Conservation (phyloP, 2,797 vertebrate genomes). For the Erethizon dorsatum region DNA sequence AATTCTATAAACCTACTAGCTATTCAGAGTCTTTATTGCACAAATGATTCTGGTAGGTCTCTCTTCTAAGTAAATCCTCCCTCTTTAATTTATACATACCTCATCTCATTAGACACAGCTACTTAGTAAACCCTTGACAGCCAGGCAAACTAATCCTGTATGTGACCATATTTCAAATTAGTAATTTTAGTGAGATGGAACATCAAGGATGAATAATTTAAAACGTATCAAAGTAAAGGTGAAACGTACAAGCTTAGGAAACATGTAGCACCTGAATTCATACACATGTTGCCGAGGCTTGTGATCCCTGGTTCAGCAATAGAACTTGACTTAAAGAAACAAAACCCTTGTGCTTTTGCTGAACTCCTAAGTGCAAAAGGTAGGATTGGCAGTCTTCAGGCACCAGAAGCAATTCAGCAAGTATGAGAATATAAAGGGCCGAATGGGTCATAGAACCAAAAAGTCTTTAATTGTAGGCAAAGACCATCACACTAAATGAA, state of each 20-base stretch:
- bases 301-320: background rate
- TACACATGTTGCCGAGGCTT: slow-evolving; percentile 62
- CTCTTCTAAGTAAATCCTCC: slow-evolving; percentile 74
- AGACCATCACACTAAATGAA: background rate
- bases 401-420: background rate
- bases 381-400: background rate
- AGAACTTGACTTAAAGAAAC: slow-evolving; percentile 26
- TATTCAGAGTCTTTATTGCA: slow-evolving; percentile 84
- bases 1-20: slow-evolving; percentile 85
- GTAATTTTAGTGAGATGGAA: slow-evolving; percentile 73
- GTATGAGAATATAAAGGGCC: background rate
- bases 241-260: slow-evolving; percentile 62
- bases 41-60: slow-evolving; percentile 80
- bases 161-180: slow-evolving; percentile 82
- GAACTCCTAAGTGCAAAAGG: background rate
- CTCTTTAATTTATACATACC: slow-evolving; percentile 80
- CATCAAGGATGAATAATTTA: slow-evolving; percentile 80
- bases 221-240: slow-evolving; percentile 74
- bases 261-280: slow-evolving; percentile 59
- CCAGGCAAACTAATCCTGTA: slow-evolving; percentile 71
- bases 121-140: slow-evolving; percentile 81
- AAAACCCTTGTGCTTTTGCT: background rate
- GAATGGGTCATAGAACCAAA: background rate
- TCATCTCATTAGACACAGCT: slow-evolving; percentile 74
- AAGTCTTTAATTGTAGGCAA: background rate